A percentile compares a stretch with the other conserved stretches of the same genome.
These are phyloP conservation scores for Zaprionus davidi DNA, from an alignment of 1,140 invertebrate species.

Conservation along the genomic window DNA sequence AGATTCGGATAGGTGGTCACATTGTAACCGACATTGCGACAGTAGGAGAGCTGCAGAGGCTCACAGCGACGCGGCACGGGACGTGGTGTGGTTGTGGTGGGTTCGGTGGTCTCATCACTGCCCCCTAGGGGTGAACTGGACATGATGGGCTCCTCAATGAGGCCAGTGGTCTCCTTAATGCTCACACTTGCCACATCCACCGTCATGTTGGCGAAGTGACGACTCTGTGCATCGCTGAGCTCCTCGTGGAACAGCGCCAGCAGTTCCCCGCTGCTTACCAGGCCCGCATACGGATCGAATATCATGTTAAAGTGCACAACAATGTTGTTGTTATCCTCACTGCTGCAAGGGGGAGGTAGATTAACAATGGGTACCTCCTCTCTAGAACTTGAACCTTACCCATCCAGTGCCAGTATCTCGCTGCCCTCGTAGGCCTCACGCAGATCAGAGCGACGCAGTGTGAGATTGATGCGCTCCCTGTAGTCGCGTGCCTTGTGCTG, in stretches of 20 bases:
- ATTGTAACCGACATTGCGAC: slow-evolving; percentile 90
- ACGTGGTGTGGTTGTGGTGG: slow-evolving; percentile 68
- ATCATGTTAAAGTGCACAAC: slow-evolving; percentile 90
- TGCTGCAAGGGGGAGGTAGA: slow-evolving; percentile 83
- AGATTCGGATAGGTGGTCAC: slow-evolving; percentile 93
- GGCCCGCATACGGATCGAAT: slow-evolving; percentile 87
- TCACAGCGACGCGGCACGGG: slow-evolving; percentile 88
- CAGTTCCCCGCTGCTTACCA: slow-evolving; percentile 80
- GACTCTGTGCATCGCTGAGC: slow-evolving; percentile 81
- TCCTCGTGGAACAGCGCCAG: slow-evolving; percentile 80
- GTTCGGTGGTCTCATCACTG: slow-evolving; percentile 71
- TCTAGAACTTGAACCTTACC: slow-evolving; percentile 86
- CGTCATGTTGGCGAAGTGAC: slow-evolving; percentile 87
- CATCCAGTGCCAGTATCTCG: slow-evolving; percentile 87
- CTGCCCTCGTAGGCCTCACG: slow-evolving; percentile 80
- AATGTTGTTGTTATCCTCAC: slow-evolving; percentile 87
- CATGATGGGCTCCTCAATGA: slow-evolving; percentile 78
- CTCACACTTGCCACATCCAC: slow-evolving; percentile 88
- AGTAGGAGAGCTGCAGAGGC: slow-evolving; percentile 88
- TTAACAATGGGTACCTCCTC: not conserved
- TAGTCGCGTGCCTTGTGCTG: slow-evolving; percentile 89
- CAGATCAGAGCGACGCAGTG: slow-evolving; percentile 89
- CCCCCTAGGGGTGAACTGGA: slow-evolving; percentile 78
- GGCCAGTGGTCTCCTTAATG: slow-evolving; percentile 86
- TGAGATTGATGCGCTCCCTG: slow-evolving; percentile 89